A percentile compares a stretch with the other conserved stretches of the same genome.
Evolutionary conservation across 2,888 invertebrate species (phyloP).

Genomic region (Drosophila pseudotalamancana): DNA sequence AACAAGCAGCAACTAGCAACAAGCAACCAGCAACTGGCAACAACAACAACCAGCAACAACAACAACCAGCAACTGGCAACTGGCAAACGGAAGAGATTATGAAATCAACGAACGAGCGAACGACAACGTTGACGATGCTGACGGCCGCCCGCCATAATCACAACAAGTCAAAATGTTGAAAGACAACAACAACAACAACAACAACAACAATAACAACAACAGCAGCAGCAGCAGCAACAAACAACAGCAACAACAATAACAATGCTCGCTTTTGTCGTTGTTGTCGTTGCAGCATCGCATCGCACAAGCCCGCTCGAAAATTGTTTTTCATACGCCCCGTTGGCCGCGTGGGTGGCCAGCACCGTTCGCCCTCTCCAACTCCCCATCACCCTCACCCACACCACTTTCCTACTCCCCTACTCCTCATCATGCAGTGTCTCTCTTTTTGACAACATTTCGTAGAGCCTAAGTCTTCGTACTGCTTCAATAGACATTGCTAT

Average conservation of each 20-base stretch:
- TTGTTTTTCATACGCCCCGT: constrained; percentile 63
- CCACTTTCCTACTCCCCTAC: constrained; percentile 1
- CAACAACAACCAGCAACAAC: constrained; percentile 22
- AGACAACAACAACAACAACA: constrained; percentile 46
- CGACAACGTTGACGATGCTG: constrained; percentile 45
- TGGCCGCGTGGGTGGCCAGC: constrained; percentile 69
- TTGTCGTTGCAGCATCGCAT: constrained; percentile 26
- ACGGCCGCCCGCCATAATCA: constrained; percentile 61
- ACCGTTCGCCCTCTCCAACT: neutral
- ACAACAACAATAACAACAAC: neutral
- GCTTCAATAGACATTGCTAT: constrained; percentile 31
- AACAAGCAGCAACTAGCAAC: constrained; percentile 28
- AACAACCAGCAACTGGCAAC: constrained; percentile 22
- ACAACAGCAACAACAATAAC: constrained; percentile 32
- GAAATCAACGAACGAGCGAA: constrained; percentile 64
- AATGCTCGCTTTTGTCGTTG: constrained; percentile 45
- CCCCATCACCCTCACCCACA: neutral
- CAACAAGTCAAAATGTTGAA: constrained; percentile 73
- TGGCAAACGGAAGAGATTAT: constrained; percentile 69
- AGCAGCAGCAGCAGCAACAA: neutral
- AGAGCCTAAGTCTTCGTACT: constrained; percentile 21
- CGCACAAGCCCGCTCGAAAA: constrained; percentile 43
- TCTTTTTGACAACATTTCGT: constrained; percentile 5
- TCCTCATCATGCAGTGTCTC: neutral
- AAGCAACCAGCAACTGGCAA: constrained; percentile 9